Percentiles rank a stretch among this genome's conserved stretches.
Conservation (phyloP, 2,113 vertebrate genomes). For the Pseudopodoces humilis region DNA sequence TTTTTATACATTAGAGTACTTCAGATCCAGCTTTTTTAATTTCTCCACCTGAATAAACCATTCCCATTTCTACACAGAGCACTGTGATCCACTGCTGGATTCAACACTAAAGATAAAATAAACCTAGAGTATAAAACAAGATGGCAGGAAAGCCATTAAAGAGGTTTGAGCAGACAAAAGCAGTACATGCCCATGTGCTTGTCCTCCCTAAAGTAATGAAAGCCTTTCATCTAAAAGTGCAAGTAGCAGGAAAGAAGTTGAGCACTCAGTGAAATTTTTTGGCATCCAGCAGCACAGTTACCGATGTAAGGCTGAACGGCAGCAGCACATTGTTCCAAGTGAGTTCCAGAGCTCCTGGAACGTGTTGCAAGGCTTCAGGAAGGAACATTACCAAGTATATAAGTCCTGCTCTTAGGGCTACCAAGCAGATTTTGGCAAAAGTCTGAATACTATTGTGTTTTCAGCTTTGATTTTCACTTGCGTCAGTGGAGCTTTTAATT, state of each 20-base stretch:
- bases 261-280: background rate
- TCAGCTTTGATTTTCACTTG: background rate
- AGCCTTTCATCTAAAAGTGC: background rate
- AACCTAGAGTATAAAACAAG: background rate
- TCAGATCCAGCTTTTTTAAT: conserved; percentile 39
- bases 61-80: conserved; percentile 42
- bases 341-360: conserved; percentile 11
- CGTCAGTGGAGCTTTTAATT: background rate
- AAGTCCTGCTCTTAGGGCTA: background rate
- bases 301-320: background rate
- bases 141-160: background rate
- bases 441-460: background rate
- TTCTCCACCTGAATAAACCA: background rate
- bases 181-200: background rate
- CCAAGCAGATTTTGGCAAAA: background rate
- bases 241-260: background rate
- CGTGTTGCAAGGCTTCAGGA: background rate
- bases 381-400: background rate
- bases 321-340: background rate
- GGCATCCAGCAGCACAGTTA: background rate
- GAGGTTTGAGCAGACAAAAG: background rate
- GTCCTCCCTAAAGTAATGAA: background rate
- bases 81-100: conserved; percentile 10
- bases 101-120: background rate
- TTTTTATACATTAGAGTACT: conserved; percentile 45